Percentiles rank a stretch among this genome's conserved stretches.
phyloP scores from a whole-genome alignment of 2,888 invertebrate genomes.

The Boloria euphrosyne region DNA sequence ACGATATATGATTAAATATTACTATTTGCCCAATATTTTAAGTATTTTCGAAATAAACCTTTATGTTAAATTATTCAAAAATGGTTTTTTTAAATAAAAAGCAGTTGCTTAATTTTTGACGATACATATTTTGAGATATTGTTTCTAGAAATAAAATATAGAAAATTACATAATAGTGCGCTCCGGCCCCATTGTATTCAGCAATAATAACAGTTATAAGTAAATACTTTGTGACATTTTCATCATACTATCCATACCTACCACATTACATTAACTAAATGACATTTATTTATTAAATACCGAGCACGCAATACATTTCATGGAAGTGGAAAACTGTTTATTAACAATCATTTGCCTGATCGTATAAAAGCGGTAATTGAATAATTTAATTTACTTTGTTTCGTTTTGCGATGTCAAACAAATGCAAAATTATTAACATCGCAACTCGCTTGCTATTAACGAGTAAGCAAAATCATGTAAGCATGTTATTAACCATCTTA shows the following conservation, averaged over 20 bases:
- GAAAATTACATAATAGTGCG: not conserved
- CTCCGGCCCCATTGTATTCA: conserved; percentile 3
- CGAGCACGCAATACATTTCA: conserved; percentile 16
- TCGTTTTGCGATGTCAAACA: not conserved
- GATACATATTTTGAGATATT: too few species aligned
- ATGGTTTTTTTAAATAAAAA: too few species aligned
- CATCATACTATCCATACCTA: conserved; percentile 14
- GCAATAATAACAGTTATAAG: not conserved
- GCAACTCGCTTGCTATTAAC: too few species aligned
- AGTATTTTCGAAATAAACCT: too few species aligned
- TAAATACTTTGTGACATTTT: conserved; percentile 13
- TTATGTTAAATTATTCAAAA: too few species aligned
- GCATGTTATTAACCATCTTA: too few species aligned
- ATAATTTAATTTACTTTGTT: not conserved
- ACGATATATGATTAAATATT: too few species aligned
- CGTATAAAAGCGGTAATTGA: not conserved
- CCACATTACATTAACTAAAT: conserved; percentile 22
- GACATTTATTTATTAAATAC: conserved; percentile 18
- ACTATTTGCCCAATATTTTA: too few species aligned
- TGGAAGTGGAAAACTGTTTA: conserved; percentile 7
- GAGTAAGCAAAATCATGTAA: too few species aligned
- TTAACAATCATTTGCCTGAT: not conserved
- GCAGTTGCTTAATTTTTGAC: too few species aligned
- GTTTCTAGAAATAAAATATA: not conserved
- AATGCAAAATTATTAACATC: too few species aligned